Base-by-base conservation (phyloP, 2,113 vertebrate genomes). In the Clupea harengus region DNA sequence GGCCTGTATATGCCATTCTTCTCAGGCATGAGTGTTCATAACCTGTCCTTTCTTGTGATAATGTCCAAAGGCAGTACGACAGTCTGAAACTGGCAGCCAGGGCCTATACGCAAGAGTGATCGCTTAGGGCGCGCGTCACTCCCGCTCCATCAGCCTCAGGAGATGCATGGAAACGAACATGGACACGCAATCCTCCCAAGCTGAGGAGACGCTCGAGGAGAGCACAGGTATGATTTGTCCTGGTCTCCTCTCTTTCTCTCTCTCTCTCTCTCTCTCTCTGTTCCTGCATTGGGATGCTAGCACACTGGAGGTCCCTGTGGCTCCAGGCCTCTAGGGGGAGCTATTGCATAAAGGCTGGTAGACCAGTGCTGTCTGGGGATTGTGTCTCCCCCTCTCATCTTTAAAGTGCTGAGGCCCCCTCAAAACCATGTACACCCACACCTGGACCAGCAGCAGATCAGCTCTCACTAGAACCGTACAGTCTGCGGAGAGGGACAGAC, bases 371-470 rank as follows among this genome's bases (percentile, higher is more conserved):
- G 92, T 91, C 93, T 87, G 90, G 91, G 44, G 90, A 93, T 93
- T 90, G 91, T 84, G 87, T 82, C 89, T 91, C 86, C 28, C 72
- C 72, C 10, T 39, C 9, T 32, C 72, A 39, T 78, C 72, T 78
- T 78, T 95, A 95, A 95, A 95, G 95, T 95, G 94, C 95, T 94
- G 89, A 91, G 92, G 94, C 93, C 93, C 87, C 90, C 93, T 91
- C 54, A 4, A 3, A 11, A 2, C 25, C 13, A 4, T n/a, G 7
- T 64, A 22, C 72, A 78, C 9, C 72, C 72, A 78, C 72, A 39
- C 6, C 60, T 80, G 45, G 17, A 22, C 82, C 46, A 83, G 52
- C 81, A 39, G 83, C 60, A 88, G 44, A 81, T 7, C 45, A 32
- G 81, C 47, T 9, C 47, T 75, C 75, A 46, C n/a, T 52, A 13